phyloP scores from a whole-genome alignment of 2,888 invertebrate species.

The Netelia inedita region DNA sequence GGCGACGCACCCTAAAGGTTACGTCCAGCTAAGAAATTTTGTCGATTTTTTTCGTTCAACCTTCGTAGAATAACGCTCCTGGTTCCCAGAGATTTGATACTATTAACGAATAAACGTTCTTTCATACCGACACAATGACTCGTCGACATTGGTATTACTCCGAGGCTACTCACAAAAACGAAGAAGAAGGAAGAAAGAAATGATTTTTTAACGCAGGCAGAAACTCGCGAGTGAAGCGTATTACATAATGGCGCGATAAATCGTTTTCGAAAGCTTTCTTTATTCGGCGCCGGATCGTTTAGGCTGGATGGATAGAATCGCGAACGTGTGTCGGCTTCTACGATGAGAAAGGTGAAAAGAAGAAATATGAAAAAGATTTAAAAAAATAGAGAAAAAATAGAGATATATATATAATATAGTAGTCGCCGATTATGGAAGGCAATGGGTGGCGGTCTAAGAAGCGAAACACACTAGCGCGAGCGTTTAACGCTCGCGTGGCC shows the following conservation, averaged over 20 bases:
- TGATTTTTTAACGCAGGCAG: not conserved
- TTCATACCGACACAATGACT: too few species aligned
- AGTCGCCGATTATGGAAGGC: slow-evolving; percentile 13
- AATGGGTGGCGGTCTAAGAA: slow-evolving; percentile 52
- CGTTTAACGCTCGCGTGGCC: slow-evolving; percentile 54
- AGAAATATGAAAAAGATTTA: slow-evolving; percentile 11
- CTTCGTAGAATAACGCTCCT: too few species aligned
- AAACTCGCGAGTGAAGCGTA: not conserved
- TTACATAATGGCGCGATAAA: slow-evolving; percentile 4
- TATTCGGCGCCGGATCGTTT: not conserved
- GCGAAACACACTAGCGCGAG: slow-evolving; percentile 36
- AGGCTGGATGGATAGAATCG: too few species aligned
- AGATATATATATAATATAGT: not conserved
- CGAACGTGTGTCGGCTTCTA: not conserved
- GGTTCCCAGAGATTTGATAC: too few species aligned
- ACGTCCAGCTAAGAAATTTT: too few species aligned
- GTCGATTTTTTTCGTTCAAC: too few species aligned
- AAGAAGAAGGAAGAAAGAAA: not conserved
- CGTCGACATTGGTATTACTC: not conserved
- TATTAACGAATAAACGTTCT: too few species aligned
- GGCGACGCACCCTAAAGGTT: too few species aligned
- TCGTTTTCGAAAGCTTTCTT: slow-evolving; percentile 4
- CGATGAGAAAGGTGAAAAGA: not conserved
- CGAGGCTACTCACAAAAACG: not conserved
- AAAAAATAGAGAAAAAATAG: not conserved